Conservation (phyloP, 2,113 vertebrate genomes). For the Dipodomys ordii region DNA sequence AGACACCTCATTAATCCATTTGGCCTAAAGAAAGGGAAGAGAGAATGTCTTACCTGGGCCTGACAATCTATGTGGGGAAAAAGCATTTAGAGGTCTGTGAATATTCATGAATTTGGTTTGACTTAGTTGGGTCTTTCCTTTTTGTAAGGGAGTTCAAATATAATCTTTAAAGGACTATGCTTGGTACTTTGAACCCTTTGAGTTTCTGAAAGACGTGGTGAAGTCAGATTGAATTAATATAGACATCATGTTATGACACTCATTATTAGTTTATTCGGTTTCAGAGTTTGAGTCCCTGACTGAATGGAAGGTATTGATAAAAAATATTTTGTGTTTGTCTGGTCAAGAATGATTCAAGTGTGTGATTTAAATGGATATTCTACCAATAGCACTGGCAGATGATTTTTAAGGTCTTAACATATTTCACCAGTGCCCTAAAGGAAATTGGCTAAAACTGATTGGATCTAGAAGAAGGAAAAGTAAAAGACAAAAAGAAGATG, state of each 20-base stretch:
- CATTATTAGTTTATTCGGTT: conserved; percentile 38
- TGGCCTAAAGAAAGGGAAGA: conserved; percentile 20
- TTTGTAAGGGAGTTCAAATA: conserved; percentile 40
- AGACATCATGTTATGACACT: neutral
- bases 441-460: neutral
- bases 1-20: conserved; percentile 48
- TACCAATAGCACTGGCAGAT: neutral
- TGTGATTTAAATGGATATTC: neutral
- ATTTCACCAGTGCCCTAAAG: neutral
- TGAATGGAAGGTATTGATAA: conserved; percentile 38
- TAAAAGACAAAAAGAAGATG: neutral
- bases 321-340: neutral
- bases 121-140: conserved; percentile 41
- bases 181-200: neutral
- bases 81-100: neutral
- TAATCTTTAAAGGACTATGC: neutral
- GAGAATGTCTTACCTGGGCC: neutral
- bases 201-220: conserved; percentile 11
- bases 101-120: conserved; percentile 57
- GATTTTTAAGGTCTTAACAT: neutral
- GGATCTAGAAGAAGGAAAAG: neutral
- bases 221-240: conserved; percentile 40
- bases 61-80: conserved; percentile 29
- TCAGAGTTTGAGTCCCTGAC: conserved; percentile 56
- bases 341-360: conserved; percentile 23